Conservation (phyloP, 1,140 invertebrate genomes). For the Drosophila gunungcola region DNA sequence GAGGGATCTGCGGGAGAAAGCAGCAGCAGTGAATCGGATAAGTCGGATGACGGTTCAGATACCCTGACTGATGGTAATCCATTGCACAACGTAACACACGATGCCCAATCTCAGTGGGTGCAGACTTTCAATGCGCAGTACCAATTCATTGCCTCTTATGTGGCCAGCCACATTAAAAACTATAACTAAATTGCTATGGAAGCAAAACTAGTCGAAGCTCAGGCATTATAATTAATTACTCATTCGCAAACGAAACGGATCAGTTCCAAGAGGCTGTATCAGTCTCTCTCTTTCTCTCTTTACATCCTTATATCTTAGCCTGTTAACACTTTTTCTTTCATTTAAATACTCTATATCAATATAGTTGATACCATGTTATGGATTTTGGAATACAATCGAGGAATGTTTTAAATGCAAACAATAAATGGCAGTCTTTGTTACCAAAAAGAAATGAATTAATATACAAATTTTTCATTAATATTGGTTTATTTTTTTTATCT, state of each 20-base stretch:
- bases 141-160: constrained; percentile 52
- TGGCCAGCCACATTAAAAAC: constrained; percentile 29
- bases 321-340: constrained; percentile 4
- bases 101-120: constrained; percentile 19
- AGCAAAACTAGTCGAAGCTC: constrained; percentile 26
- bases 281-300: constrained; percentile 7
- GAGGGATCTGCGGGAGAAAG: background rate
- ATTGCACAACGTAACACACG: background rate
- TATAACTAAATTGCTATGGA: constrained; percentile 7
- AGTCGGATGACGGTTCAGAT: background rate
- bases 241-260: constrained; percentile 8
- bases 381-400: constrained; percentile 5
- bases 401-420: constrained; percentile 20
- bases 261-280: constrained; percentile 38
- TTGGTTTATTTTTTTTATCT: background rate
- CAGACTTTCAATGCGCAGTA: constrained; percentile 51
- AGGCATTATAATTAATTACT: constrained; percentile 16
- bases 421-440: constrained; percentile 19
- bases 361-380: constrained; percentile 21
- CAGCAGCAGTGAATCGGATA: background rate
- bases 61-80: background rate
- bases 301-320: constrained; percentile 3
- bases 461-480: background rate
- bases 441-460: constrained; percentile 1
- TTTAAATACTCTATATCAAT: constrained; percentile 29